Conservation (phyloP, 2,888 invertebrate genomes). For the Mesochorus sp. region DNA sequence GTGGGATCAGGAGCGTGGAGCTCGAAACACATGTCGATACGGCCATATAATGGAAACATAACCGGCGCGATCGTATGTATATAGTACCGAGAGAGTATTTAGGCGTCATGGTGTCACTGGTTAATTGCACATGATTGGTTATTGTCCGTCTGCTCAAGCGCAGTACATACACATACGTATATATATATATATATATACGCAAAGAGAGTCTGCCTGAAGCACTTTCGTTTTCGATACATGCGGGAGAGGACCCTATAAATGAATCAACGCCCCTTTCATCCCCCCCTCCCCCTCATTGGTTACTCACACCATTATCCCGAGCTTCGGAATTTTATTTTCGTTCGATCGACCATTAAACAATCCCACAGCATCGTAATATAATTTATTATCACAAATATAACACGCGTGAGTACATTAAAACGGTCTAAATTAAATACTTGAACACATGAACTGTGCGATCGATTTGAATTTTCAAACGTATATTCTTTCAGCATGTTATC, state of each 20-base stretch:
- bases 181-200: constrained; percentile 12
- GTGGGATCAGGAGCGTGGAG: constrained; percentile 60
- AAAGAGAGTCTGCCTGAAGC: constrained; percentile 33
- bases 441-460: background rate
- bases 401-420: constrained; percentile 1
- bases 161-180: constrained; percentile 53
- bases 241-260: constrained; percentile 14
- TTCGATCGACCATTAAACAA: constrained; percentile 61
- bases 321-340: constrained; percentile 64
- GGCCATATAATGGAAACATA: constrained; percentile 81
- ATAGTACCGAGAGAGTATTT: constrained; percentile 74
- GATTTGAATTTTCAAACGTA: background rate
- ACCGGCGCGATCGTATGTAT: constrained; percentile 70
- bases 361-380: constrained; percentile 16
- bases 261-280: background rate
- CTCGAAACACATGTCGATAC: constrained; percentile 81
- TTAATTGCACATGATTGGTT: constrained; percentile 81
- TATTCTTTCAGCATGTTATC: background rate
- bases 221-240: constrained; percentile 55
- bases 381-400: constrained; percentile 38
- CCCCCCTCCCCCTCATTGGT: background rate
- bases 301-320: constrained; percentile 28
- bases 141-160: constrained; percentile 74
- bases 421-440: background rate
- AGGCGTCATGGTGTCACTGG: constrained; percentile 80